Evolutionary conservation across 2,113 vertebrate genomes (phyloP), one percentile per base, ranked within the genome.

Genomic region (Gallinago media): DNA sequence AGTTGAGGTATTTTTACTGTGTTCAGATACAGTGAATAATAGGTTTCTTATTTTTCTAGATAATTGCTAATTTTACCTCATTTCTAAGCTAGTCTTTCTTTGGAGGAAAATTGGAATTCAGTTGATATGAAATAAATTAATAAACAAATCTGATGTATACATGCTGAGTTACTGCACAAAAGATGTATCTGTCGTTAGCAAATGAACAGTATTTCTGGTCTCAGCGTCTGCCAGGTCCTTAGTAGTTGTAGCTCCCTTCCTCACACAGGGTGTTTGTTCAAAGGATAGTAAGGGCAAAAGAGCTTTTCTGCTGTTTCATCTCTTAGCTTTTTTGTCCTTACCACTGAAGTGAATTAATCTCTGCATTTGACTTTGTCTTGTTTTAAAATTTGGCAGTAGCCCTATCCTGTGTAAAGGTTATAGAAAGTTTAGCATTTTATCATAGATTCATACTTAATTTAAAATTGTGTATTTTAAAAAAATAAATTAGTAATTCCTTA

Each of bases 301-400:
- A 95, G 80, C 47, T 74, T 87, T 81, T 92, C 73, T 87, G 65
- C 56, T 91, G 20, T 91, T 97, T 91, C 61, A 89, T 89, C 32
- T 95, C 63, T 47, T 54, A 59, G 63, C 50, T 80, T 94, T 94
- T 96, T 88, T 81, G 62, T 88, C 49, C 47, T 88, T 96, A 55
- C 66, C 70, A 52, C 68, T 81, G 52, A 75, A 86, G 38, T 50
- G 18, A 81, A 84, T 84, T 88, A 77, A 58, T 80, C 47, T 68
- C 54, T 86, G 32, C 27, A 17, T 71, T 50, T 85, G 86, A 77
- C 47, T 93, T 54, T 9, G 18, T 67, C 63, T 66, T 87, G 23
- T 71, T 89, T 87, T 71, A 62, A 94, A 82, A 92, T 92, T 38
- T 50, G 12, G 16, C 56, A 52, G 58, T 76, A 85, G 40, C 62